phyloP scores from a whole-genome alignment of 2,113 vertebrate species.

The Trematocara marginatum region DNA sequence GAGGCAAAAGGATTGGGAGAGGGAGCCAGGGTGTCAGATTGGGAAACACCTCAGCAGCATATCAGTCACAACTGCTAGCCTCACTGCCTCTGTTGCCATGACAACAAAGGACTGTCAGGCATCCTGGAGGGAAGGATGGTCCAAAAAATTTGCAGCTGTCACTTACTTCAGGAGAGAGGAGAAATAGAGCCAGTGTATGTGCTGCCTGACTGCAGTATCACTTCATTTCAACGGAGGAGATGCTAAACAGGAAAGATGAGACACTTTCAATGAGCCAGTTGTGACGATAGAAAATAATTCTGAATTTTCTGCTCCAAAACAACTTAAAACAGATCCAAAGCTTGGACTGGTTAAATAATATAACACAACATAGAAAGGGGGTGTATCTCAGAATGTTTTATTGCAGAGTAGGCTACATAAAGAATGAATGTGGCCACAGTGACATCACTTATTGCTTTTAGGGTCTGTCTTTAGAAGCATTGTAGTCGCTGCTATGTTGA shows the following conservation, averaged over 20 bases:
- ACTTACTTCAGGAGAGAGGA: conserved; percentile 39
- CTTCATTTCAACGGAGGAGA: neutral
- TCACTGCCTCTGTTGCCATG: conserved; percentile 65
- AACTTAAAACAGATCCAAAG: neutral
- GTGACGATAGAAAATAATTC: neutral
- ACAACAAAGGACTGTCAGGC: conserved; percentile 56
- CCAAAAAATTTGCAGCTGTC: conserved; percentile 60
- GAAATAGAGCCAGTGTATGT: neutral
- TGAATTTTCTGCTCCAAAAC: neutral
- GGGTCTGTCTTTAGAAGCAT: neutral
- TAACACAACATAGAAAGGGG: neutral
- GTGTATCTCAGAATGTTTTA: neutral
- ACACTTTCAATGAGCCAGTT: neutral
- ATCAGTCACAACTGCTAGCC: conserved; percentile 58
- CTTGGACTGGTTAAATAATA: neutral
- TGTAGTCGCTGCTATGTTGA: neutral
- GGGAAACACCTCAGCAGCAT: conserved; percentile 64
- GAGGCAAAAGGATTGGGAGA: neutral
- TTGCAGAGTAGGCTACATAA: neutral
- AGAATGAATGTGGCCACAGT: neutral
- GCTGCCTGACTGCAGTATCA: neutral
- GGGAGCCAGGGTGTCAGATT: conserved; percentile 45
- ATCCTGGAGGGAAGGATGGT: conserved; percentile 47
- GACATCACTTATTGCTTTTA: neutral
- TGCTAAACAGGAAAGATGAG: conserved; percentile 5